Percentiles rank a stretch among this genome's conserved stretches.
These are phyloP conservation scores for Machimus atricapillus DNA, from an alignment of 2,888 invertebrate species.

Conservation along the genomic window DNA sequence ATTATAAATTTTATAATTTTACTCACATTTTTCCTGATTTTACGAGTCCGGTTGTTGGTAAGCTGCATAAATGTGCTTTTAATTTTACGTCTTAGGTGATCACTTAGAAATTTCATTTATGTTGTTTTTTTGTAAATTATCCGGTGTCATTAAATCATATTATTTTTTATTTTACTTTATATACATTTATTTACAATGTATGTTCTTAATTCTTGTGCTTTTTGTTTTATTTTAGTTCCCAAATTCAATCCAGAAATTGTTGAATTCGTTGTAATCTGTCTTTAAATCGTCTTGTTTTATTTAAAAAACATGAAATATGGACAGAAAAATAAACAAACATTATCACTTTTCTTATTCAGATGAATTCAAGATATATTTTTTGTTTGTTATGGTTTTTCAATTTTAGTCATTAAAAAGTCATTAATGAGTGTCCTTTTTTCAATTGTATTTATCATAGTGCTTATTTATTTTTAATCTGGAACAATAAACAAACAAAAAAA, in stretches of 20 bases:
- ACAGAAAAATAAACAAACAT: not conserved
- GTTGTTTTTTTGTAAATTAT: not conserved
- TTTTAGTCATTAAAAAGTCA: not conserved
- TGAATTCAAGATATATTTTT: not conserved
- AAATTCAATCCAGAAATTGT: not conserved
- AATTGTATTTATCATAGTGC: not conserved
- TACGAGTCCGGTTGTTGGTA: not conserved
- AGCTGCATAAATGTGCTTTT: not conserved
- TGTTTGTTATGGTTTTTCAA: not conserved
- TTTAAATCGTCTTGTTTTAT: not conserved
- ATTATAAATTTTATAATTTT: not conserved
- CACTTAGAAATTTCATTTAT: not conserved
- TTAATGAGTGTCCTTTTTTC: not conserved
- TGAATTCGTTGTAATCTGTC: not conserved
- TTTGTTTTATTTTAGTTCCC: too few species aligned
- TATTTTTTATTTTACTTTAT: not conserved
- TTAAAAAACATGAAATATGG: not conserved
- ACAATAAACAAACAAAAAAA: not conserved
- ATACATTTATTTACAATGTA: too few species aligned
- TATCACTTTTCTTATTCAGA: not conserved
- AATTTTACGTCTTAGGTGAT: not conserved
- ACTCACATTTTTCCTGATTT: slow-evolving; percentile 20
- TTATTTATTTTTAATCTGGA: not conserved
- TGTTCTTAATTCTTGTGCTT: too few species aligned
- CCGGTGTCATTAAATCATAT: not conserved